Conservation (phyloP, 2,113 vertebrate species). For the Saccopteryx bilineata region DNA sequence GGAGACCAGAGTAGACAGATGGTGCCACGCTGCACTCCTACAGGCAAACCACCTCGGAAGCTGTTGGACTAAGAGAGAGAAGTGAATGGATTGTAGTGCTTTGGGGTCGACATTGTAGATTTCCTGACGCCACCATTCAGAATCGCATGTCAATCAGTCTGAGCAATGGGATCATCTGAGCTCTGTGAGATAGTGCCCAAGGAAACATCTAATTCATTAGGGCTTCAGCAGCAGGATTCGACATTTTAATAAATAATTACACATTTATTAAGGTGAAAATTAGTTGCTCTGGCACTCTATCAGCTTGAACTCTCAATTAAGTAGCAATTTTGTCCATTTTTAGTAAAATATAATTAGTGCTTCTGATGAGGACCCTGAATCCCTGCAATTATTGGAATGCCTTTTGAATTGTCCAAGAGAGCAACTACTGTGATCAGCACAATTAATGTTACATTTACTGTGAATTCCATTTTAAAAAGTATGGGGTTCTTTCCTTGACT, state of each 20-base stretch:
- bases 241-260: slow-evolving; percentile 69
- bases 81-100: background rate
- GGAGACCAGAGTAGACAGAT: slow-evolving; percentile 71
- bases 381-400: slow-evolving; percentile 70
- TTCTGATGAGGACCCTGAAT: slow-evolving; percentile 65
- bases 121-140: background rate
- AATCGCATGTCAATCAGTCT: background rate
- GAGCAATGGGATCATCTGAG: slow-evolving; percentile 41
- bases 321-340: slow-evolving; percentile 72
- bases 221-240: slow-evolving; percentile 1
- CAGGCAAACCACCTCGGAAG: background rate
- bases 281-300: slow-evolving; percentile 72
- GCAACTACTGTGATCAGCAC: slow-evolving; percentile 31
- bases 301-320: slow-evolving; percentile 72
- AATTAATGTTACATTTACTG: background rate
- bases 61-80: background rate
- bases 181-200: background rate
- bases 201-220: background rate
- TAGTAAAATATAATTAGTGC: slow-evolving; percentile 77
- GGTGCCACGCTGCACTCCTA: background rate
- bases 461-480: slow-evolving; percentile 9
- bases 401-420: slow-evolving; percentile 61
- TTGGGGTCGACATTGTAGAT: background rate
- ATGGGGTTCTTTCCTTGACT: background rate
- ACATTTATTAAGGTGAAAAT: slow-evolving; percentile 78